Conservation (phyloP, 2,113 vertebrate species). For the Tricholaema leucomelas region DNA sequence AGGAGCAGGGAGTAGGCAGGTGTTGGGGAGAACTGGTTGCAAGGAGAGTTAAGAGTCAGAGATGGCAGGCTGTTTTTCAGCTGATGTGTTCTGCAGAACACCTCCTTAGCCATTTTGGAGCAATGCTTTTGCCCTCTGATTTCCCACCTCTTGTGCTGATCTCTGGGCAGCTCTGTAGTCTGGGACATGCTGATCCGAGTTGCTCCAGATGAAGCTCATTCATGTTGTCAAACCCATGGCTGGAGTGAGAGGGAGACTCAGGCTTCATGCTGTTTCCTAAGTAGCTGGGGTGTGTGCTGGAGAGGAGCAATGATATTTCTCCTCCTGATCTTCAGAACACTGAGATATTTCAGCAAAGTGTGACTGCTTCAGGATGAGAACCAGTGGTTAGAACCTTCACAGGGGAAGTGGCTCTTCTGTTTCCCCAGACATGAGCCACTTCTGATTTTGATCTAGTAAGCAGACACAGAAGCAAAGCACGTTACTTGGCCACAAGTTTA, state of each 20-base stretch:
- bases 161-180: background rate
- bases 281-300: background rate
- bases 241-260: background rate
- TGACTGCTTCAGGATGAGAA: background rate
- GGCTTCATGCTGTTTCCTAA: background rate
- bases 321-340: background rate
- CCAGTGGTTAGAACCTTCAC: background rate
- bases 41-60: background rate
- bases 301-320: background rate
- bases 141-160: background rate
- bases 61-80: background rate
- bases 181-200: background rate
- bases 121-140: background rate
- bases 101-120: background rate
- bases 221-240: background rate
- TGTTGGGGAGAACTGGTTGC: background rate
- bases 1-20: background rate
- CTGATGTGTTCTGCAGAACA: background rate
- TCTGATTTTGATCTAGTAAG: background rate
- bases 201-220: background rate
- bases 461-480: background rate
- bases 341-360: background rate
- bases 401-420: background rate
- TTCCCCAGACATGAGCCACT: background rate
- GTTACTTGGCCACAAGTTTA: background rate